Evolutionary conservation across 92 coral and sea anemone species (phyloP), one percentile per base, ranked within the genome.

Genomic region (Parazoanthus atlanticus): DNA sequence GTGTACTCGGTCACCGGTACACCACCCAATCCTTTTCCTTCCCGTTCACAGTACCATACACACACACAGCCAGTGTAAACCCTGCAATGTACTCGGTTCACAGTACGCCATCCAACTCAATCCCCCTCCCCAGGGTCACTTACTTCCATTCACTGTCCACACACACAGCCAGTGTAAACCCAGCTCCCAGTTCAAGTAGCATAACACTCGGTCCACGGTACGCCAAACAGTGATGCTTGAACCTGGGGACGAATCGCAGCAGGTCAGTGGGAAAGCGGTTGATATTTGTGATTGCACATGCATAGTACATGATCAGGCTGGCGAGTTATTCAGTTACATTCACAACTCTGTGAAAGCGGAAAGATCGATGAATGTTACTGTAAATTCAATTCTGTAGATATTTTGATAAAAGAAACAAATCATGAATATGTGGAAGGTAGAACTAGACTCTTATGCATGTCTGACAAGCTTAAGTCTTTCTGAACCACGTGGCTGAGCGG

Each of bases 191-290:
- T 70, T 70, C 84, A 43, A 92, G 72, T 0, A 93, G 70, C 77
- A 91, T 82, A 34, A 92, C 94, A 85, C 94, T 96, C 10, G 98
- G 76, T 16, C 86, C 86, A 13, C 65, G 78, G 76, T 84, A 84
- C 2, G 93, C 76, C 67, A 91, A 81, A 75, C 98, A 96, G 85
- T 96, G 98, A 89, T 96, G 98, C 88, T 94, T 94, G 89, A 96
- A 96, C 88, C 98, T 96, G 79, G 46, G 69, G 52, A 77, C 26
- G 64, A 73, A 46, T 56, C 9, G 28, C 30, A 31, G 19, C 11
- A 80, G 2, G 32, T 15, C 19, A 8, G 6, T 8, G 49, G 49
- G 49, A 1, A 10, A 52, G 21, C n/a, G 54, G 38, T 28, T 32
- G 70, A 29, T 25, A 79, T 5, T 3, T 2, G 83, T 49, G 10